Evolutionary conservation across 2,888 invertebrate species (phyloP).

Genomic region (Ectemnius cavifrons): DNA sequence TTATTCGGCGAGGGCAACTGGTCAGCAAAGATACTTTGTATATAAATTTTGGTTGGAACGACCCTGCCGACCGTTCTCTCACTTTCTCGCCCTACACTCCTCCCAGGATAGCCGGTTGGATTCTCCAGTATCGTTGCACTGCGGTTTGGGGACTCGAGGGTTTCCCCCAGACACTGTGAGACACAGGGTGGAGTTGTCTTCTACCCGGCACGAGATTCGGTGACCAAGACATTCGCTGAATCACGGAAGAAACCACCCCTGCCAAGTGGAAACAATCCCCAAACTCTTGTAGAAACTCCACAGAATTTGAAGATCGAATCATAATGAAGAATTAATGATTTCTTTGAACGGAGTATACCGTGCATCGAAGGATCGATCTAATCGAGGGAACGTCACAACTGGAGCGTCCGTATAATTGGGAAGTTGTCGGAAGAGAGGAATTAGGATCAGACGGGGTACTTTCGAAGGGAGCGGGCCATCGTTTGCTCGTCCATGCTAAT

Average conservation of each 20-base stretch:
- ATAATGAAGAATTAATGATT: no score
- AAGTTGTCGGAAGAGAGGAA: constrained; percentile 38
- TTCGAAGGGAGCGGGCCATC: not conserved
- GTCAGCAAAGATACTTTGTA: constrained; percentile 74
- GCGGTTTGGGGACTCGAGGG: constrained; percentile 48
- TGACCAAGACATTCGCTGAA: constrained; percentile 63
- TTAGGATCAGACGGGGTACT: constrained; percentile 29
- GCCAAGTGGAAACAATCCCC: constrained; percentile 18
- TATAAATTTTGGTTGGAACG: constrained; percentile 73
- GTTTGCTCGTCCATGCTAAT: constrained; percentile 53
- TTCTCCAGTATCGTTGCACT: constrained; percentile 42
- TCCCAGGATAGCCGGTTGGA: constrained; percentile 8
- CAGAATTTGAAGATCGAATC: not conserved
- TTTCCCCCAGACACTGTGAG: constrained; percentile 32
- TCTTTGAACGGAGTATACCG: no score
- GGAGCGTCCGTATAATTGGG: not conserved
- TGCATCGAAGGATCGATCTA: not conserved
- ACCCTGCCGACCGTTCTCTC: constrained; percentile 25
- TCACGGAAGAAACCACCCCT: constrained; percentile 52
- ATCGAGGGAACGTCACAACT: not conserved
- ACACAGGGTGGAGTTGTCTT: constrained; percentile 59
- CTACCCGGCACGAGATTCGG: constrained; percentile 58
- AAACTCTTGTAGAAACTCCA: not conserved
- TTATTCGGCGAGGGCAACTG: constrained; percentile 65
- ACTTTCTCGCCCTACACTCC: constrained; percentile 23